Conservation (phyloP, 1,140 invertebrate species). For the Gonioctena quinquepunctata region DNA sequence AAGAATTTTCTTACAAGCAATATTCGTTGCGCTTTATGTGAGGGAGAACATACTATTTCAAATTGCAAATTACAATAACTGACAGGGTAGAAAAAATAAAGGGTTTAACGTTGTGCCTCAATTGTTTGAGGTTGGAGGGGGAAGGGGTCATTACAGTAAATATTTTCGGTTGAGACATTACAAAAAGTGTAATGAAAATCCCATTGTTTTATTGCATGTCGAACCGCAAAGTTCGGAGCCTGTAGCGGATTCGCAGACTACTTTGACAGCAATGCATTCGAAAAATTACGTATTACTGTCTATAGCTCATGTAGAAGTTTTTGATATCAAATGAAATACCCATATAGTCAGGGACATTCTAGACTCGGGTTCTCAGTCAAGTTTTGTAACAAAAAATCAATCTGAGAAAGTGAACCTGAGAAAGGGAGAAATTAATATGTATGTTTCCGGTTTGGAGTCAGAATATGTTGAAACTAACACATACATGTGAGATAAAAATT, state of each 20-base stretch:
- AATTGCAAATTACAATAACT: neutral
- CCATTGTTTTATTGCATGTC: too few relatives aligned
- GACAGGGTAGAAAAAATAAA: neutral
- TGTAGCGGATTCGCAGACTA: too few relatives aligned
- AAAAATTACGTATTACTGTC: too few relatives aligned
- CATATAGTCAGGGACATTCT: too few relatives aligned
- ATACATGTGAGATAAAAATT: neutral
- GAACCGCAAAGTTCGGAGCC: too few relatives aligned
- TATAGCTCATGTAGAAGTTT: too few relatives aligned
- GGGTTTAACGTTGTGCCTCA: neutral
- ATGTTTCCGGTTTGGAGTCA: neutral
- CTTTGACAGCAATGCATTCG: too few relatives aligned
- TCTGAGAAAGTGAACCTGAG: neutral
- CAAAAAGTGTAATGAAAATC: too few relatives aligned
- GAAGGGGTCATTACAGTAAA: neutral
- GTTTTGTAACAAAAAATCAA: neutral
- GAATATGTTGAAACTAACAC: neutral
- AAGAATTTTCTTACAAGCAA: too few relatives aligned
- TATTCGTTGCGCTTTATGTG: too few relatives aligned
- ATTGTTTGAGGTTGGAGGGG: neutral
- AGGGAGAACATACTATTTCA: neutral
- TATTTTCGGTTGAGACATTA: neutral
- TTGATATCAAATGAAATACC: too few relatives aligned
- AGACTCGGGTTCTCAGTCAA: too few relatives aligned
- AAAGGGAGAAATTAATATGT: neutral